Conservation (phyloP, 2,888 invertebrate species). For the Halocaridina rubra region DNA sequence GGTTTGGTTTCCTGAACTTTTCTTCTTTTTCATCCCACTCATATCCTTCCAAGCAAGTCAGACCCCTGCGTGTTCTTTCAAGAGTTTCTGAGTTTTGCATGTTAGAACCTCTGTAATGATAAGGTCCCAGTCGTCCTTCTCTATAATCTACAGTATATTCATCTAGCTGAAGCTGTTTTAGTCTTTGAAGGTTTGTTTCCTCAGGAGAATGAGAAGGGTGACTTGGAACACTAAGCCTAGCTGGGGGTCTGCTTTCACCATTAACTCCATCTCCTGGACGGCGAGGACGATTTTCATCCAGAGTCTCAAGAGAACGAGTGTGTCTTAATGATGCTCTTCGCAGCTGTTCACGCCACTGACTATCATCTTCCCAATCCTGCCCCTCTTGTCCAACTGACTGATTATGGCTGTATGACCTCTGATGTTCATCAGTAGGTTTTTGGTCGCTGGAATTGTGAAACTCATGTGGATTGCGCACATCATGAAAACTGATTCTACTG, state of each 20-base stretch:
- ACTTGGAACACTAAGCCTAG: constrained; percentile 46
- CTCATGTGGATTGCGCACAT: constrained; percentile 1
- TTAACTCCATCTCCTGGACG: constrained; percentile 71
- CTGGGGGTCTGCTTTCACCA: constrained; percentile 24
- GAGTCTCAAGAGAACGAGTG: constrained; percentile 84
- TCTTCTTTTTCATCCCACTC: constrained; percentile 69
- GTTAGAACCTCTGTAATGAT: constrained; percentile 23
- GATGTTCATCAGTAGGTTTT: not conserved
- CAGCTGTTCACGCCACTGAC: constrained; percentile 83
- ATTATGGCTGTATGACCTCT: not conserved
- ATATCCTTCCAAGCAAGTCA: constrained; percentile 67
- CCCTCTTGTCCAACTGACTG: constrained; percentile 10
- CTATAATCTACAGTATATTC: constrained; percentile 62
- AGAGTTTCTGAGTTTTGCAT: constrained; percentile 70
- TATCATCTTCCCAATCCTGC: constrained; percentile 76
- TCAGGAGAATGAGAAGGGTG: constrained; percentile 1
- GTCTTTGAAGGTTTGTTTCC: constrained; percentile 16
- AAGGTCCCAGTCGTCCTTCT: constrained; percentile 49
- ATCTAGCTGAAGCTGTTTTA: constrained; percentile 47
- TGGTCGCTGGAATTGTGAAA: constrained; percentile 14
- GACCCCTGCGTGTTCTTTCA: constrained; percentile 68
- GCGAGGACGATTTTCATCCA: constrained; percentile 75
- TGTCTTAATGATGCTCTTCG: constrained; percentile 73
- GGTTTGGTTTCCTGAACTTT: constrained; percentile 66
- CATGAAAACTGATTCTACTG: constrained; percentile 37